These are phyloP conservation scores for Ichneumoninae sp. DNA, from an alignment of 2,888 invertebrate genomes.

Conservation along the genomic window DNA sequence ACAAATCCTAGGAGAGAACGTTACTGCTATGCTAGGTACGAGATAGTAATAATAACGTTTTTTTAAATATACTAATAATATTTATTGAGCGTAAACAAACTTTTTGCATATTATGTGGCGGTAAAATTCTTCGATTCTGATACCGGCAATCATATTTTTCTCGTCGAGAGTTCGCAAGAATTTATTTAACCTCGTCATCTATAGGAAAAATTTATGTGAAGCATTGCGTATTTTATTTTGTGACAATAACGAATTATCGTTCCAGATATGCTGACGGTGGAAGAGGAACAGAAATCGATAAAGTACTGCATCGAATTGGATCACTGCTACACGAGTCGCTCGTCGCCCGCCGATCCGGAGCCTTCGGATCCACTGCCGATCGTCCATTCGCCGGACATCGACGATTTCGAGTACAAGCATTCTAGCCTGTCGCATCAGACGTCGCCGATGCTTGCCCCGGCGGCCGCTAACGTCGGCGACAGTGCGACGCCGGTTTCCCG, in stretches of 20 bases:
- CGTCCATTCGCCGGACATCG: slow-evolving; percentile 75
- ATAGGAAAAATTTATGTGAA: not conserved
- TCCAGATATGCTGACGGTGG: slow-evolving; percentile 84
- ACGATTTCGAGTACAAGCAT: slow-evolving; percentile 69
- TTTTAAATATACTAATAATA: not conserved
- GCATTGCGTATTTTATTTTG: too few relatives aligned
- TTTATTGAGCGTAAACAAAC: not conserved
- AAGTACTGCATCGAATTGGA: slow-evolving; percentile 87
- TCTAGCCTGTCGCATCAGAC: slow-evolving; percentile 64
- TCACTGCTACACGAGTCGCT: slow-evolving; percentile 91
- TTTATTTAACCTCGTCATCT: not conserved
- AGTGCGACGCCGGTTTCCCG: slow-evolving; percentile 50
- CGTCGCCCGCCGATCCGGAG: slow-evolving; percentile 86
- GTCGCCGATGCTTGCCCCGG: slow-evolving; percentile 52
- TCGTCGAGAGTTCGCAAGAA: too few relatives aligned
- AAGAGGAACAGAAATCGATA: slow-evolving; percentile 87
- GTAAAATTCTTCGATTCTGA: too few relatives aligned
- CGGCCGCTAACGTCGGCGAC: slow-evolving; percentile 24
- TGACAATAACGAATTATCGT: not conserved
- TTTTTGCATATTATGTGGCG: too few relatives aligned
- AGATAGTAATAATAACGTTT: not conserved
- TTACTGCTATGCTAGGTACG: slow-evolving; percentile 84
- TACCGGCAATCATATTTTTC: too few relatives aligned
- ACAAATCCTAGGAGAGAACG: slow-evolving; percentile 85
- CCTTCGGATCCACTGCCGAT: slow-evolving; percentile 80